These are phyloP conservation scores for Nipponacmea schrenckii DNA, from an alignment of 2,888 invertebrate genomes.

Conservation along the genomic window DNA sequence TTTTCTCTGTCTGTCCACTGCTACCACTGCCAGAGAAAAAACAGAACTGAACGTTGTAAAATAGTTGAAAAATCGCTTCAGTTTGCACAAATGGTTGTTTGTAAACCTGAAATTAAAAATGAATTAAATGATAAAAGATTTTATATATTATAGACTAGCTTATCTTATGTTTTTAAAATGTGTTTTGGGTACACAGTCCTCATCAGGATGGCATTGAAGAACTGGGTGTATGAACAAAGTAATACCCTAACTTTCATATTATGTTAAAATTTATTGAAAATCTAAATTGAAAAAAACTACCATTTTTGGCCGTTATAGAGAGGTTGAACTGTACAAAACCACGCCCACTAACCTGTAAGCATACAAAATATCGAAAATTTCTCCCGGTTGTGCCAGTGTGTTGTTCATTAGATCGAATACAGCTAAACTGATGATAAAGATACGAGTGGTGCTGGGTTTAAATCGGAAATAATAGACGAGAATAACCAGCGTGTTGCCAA, in stretches of 20 bases:
- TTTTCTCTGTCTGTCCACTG: background rate
- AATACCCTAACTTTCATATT: too few relatives aligned
- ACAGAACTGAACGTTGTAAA: background rate
- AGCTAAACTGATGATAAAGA: background rate
- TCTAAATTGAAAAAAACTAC: too few relatives aligned
- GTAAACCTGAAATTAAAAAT: background rate
- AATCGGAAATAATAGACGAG: background rate
- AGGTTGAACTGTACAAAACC: too few relatives aligned
- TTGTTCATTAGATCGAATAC: background rate
- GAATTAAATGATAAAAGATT: too few relatives aligned
- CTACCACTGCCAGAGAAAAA: background rate
- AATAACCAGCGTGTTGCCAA: background rate
- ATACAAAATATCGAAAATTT: background rate
- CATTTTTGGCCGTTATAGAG: too few relatives aligned
- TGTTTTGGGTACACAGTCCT: too few relatives aligned
- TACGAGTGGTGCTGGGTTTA: background rate
- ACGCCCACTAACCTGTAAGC: background rate
- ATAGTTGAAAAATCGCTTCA: conserved; percentile 4
- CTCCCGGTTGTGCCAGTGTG: background rate
- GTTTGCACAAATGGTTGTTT: background rate
- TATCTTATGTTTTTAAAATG: too few relatives aligned
- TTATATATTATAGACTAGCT: too few relatives aligned
- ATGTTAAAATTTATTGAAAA: too few relatives aligned
- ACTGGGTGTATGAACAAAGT: too few relatives aligned
- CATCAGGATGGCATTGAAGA: too few relatives aligned